Evolutionary conservation across 2,888 invertebrate species (phyloP).

Genomic region (Drosophila acutilabella): DNA sequence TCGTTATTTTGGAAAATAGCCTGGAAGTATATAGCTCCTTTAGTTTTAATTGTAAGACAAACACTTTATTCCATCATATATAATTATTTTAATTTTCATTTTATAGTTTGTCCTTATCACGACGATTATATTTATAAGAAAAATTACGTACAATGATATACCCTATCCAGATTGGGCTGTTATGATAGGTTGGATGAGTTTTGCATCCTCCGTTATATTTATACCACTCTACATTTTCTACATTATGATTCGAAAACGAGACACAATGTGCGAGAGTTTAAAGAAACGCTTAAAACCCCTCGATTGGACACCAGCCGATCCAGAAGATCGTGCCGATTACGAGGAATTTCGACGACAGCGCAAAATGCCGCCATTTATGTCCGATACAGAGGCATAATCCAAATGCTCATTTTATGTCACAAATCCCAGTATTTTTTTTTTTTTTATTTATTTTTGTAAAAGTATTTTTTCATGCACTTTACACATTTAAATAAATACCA

Average conservation of each 20-base stretch:
- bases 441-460: not conserved
- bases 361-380: constrained; percentile 57
- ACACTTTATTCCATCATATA: not conserved
- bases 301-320: constrained; percentile 88
- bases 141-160: constrained; percentile 86
- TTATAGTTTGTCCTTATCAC: constrained; percentile 87
- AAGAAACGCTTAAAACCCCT: constrained; percentile 81
- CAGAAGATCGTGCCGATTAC: constrained; percentile 69
- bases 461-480: not conserved
- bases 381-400: constrained; percentile 54
- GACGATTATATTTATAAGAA: constrained; percentile 87
- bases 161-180: constrained; percentile 87
- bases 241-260: constrained; percentile 84
- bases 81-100: no score
- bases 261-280: constrained; percentile 79
- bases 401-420: not conserved
- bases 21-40: constrained; percentile 90
- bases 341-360: constrained; percentile 49
- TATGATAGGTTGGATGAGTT: constrained; percentile 88
- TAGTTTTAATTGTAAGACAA: constrained; percentile 88
- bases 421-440: not conserved
- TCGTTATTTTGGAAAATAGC: constrained; percentile 89
- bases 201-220: constrained; percentile 89
- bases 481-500: no score
- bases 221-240: constrained; percentile 90